A percentile compares a stretch with the other conserved stretches of the same genome.
Evolutionary conservation across 1,140 invertebrate species (phyloP).

Genomic region (Calosoma granatense): DNA sequence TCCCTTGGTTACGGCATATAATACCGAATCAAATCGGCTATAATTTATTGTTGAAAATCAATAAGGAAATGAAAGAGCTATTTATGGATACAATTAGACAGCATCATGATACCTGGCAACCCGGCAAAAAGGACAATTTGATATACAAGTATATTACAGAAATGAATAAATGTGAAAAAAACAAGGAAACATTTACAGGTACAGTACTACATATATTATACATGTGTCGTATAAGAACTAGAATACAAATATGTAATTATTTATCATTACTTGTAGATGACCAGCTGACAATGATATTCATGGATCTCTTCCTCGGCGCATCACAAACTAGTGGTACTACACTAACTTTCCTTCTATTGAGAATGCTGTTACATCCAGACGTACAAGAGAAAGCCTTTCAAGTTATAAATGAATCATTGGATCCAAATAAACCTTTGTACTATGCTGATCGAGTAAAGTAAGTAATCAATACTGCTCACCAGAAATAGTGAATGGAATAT

Average conservation of each 20-base stretch:
- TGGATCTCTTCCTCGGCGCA: conserved; percentile 64
- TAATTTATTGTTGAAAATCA: conserved; percentile 50
- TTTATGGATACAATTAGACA: conserved; percentile 49
- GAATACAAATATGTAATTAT: not conserved
- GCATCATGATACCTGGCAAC: conserved; percentile 42
- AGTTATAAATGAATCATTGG: conserved; percentile 50
- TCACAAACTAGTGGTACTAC: conserved; percentile 60
- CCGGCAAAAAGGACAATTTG: conserved; percentile 49
- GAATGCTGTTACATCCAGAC: conserved; percentile 52
- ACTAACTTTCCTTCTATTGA: conserved; percentile 58
- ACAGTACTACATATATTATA: conserved; percentile 34
- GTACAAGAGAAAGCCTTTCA: conserved; percentile 54
- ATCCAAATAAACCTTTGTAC: conserved; percentile 30
- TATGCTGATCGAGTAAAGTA: conserved; percentile 27
- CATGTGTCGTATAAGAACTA: not conserved
- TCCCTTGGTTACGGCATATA: conserved; percentile 59
- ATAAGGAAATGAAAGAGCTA: conserved; percentile 45
- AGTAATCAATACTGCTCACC: conserved; percentile 1
- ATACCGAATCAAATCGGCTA: conserved; percentile 57
- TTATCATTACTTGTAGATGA: conserved; percentile 42
- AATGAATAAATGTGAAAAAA: conserved; percentile 39
- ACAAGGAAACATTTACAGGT: conserved; percentile 38
- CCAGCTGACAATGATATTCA: conserved; percentile 54
- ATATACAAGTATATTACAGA: conserved; percentile 68
- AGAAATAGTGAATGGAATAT: not conserved